A percentile compares a stretch with the other conserved stretches of the same genome.
These are phyloP conservation scores for Hypsibius dujardini DNA, from an alignment of 1,140 invertebrate genomes.

Conservation along the genomic window DNA sequence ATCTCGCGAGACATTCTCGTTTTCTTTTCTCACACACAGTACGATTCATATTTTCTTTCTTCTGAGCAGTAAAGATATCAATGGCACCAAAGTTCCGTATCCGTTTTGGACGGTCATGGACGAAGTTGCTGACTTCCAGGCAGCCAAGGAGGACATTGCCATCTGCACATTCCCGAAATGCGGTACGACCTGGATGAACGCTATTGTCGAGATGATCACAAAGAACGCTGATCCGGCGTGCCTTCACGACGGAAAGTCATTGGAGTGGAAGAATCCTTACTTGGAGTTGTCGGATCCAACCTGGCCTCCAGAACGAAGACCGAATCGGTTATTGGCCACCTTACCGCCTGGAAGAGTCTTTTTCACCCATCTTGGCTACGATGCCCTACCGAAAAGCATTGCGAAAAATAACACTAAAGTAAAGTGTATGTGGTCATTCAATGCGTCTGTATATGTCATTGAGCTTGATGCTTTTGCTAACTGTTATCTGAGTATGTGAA, in stretches of 20 bases:
- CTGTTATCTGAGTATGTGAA: no score
- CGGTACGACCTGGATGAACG: conserved; percentile 26
- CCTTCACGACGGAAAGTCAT: conserved; percentile 13
- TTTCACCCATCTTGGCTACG: conserved; percentile 13
- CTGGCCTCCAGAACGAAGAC: background rate
- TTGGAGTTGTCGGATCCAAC: conserved; percentile 6
- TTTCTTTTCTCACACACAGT: no score
- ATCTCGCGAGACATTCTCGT: no score
- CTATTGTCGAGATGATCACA: background rate
- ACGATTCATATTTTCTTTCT: no score
- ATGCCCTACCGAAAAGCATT: background rate
- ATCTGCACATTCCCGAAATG: conserved; percentile 26
- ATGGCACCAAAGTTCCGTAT: conserved; percentile 1
- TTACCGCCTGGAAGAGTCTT: background rate
- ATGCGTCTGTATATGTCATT: background rate
- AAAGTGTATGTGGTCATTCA: background rate
- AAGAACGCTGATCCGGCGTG: background rate
- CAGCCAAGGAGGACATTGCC: conserved; percentile 22
- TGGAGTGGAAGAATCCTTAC: conserved; percentile 16
- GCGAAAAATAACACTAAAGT: background rate
- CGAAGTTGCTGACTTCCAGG: conserved; percentile 22
- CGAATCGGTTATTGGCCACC: background rate
- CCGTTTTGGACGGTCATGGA: conserved; percentile 20
- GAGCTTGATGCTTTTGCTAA: no score
- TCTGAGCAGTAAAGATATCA: background rate